These are phyloP conservation scores for Protobothrops mucrosquamatus DNA, from an alignment of 2,113 vertebrate genomes.

Conservation along the genomic window DNA sequence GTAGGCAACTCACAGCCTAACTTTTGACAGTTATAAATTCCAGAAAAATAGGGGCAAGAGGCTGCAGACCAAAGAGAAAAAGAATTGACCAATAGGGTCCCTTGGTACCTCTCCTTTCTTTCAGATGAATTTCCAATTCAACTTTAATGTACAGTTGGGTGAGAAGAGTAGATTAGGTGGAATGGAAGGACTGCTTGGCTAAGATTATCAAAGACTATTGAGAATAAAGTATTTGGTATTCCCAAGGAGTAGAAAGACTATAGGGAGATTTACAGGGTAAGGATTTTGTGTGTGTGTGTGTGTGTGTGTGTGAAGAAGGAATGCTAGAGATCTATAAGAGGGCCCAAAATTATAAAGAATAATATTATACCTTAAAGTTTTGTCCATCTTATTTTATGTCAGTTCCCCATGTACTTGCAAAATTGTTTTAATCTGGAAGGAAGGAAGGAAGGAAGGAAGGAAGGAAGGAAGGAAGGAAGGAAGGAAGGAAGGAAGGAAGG, in stretches of 20 bases:
- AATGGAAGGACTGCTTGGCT: not conserved
- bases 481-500: too few species aligned
- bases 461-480: too few species aligned
- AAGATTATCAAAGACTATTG: not conserved
- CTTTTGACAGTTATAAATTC: slow-evolving; percentile 38
- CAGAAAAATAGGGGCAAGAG: not conserved
- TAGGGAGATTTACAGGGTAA: not conserved
- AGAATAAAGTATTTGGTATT: slow-evolving; percentile 28
- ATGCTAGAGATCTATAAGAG: not conserved
- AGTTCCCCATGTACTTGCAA: not conserved
- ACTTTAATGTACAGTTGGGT: not conserved
- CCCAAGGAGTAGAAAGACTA: not conserved
- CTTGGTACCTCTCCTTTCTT: slow-evolving; percentile 12
- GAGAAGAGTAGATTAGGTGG: not conserved
- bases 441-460: too few species aligned
- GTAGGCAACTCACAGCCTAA: slow-evolving; percentile 22
- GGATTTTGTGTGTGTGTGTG: too few species aligned
- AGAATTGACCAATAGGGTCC: slow-evolving; percentile 16
- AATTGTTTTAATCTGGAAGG: not conserved
- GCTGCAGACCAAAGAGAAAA: slow-evolving; percentile 14
- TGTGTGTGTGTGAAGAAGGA: not conserved
- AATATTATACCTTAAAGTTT: not conserved
- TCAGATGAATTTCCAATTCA: not conserved
- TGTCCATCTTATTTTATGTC: not conserved
- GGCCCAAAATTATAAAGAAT: not conserved